Conservation (phyloP, 2,113 vertebrate genomes). For the Albula glossodonta region DNA sequence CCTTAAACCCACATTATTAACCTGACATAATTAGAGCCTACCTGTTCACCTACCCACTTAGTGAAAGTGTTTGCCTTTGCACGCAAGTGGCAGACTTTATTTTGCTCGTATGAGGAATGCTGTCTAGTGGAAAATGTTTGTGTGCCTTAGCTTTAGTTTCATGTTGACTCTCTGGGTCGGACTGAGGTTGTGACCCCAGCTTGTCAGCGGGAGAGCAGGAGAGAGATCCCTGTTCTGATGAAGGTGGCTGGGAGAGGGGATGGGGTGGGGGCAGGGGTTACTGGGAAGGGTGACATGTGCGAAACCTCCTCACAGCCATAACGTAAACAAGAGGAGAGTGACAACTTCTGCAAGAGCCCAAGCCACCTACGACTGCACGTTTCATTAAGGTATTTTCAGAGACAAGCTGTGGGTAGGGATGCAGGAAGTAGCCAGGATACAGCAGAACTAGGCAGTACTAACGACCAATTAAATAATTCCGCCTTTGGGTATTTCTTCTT, state of each 20-base stretch:
- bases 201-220: background rate
- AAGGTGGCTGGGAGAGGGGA: background rate
- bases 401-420: background rate
- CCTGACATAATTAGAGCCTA: background rate
- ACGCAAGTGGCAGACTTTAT: background rate
- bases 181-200: background rate
- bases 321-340: constrained; percentile 7
- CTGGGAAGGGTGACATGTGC: background rate
- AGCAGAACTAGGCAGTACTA: background rate
- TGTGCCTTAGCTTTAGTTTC: background rate
- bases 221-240: background rate
- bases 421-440: background rate
- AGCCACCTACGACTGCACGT: background rate
- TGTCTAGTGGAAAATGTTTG: background rate
- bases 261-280: background rate
- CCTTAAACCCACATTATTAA: background rate
- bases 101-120: background rate
- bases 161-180: background rate
- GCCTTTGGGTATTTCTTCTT: background rate
- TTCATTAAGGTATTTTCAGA: background rate
- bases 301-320: background rate
- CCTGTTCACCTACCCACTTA: background rate
- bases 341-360: background rate
- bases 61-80: background rate
- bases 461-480: background rate